Base-by-base conservation (phyloP, 2,797 vertebrate genomes). In the Tragelaphus oryx region DNA sequence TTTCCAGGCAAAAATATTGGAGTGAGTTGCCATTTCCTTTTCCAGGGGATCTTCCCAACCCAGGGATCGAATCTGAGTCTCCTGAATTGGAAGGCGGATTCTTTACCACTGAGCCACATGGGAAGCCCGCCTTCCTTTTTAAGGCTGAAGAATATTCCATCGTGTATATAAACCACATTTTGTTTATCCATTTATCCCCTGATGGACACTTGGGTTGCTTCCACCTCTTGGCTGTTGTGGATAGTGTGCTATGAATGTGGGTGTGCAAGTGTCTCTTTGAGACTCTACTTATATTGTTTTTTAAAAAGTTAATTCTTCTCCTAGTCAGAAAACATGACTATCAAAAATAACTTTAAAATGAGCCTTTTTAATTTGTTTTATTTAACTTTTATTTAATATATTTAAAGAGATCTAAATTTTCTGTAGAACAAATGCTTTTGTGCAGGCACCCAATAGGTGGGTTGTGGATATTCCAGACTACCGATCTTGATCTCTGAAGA, bases 321-420 rank as follows among this genome's bases (percentile, higher is more conserved):
- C 46, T 91, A 30, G 9, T 91, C 41, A 88, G 90, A 95, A 97
- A 92, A 96, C 12, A 68, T 12, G 37, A 80, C 46, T 76, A 68
- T 48, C 44, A 76, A 93, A 80, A 92, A 37, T 46, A 80, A 59
- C 12, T 65, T 84, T 79, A 52, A 89, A 93, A 71, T 2, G 3
- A 76, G 26, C 14, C 26, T 33, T 60, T 30, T 33, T 91, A 59
- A 37, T 78, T 46, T 41, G 59, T 59, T n/a, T 78, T 44, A 85
- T 68, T 37, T 68, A 68, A 68, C 65, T 68, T 22, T 68, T 37
- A 68, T 68, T 37, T 68, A 37, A 68, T 37, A 22, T 68, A 68
- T 68, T 86, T 46, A 75, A 10, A 84, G 30, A 82, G n/a, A 94
- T 12, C 83, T 85, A 54, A 59, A 18, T 79, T 92, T 96, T 62